Conservation (phyloP, 1,140 invertebrate genomes). For the Pomacea maculata region DNA sequence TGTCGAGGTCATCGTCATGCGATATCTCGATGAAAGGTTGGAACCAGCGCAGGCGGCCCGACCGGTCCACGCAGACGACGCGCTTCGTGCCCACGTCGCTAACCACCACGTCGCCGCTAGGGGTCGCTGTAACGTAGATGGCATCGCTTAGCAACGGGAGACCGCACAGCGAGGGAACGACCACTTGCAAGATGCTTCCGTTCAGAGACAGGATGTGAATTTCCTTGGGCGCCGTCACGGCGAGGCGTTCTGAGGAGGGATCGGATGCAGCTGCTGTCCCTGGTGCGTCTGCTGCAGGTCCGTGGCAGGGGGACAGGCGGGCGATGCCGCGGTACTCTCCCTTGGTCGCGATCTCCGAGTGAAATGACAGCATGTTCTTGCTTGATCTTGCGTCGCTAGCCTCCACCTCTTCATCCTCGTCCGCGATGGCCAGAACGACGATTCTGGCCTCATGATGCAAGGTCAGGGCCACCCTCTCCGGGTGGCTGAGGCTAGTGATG, state of each 20-base stretch:
- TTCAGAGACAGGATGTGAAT: slow-evolving; percentile 17
- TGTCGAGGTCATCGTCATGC: background rate
- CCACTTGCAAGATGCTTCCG: slow-evolving; percentile 2
- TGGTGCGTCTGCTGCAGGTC: background rate
- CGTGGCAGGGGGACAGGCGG: background rate
- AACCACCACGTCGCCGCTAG: slow-evolving; percentile 10
- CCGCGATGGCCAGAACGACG: background rate
- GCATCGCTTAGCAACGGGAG: slow-evolving; percentile 11
- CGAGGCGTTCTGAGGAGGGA: background rate
- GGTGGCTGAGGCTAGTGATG: slow-evolving; percentile 5
- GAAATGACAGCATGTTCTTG: background rate
- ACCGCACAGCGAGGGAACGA: slow-evolving; percentile 10
- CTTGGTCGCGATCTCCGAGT: background rate
- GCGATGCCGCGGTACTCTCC: slow-evolving; percentile 10
- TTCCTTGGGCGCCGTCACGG: slow-evolving; percentile 10
- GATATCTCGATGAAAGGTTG: background rate
- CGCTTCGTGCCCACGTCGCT: slow-evolving; percentile 8
- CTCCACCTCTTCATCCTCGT: too few relatives aligned
- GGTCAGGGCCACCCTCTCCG: slow-evolving; percentile 4
- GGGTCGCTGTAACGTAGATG: slow-evolving; percentile 14
- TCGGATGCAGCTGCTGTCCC: background rate
- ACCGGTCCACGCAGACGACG: slow-evolving; percentile 2
- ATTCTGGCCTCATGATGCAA: slow-evolving; percentile 3
- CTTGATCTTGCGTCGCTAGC: background rate
- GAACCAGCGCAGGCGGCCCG: slow-evolving; percentile 10